phyloP scores from a whole-genome alignment of 2,797 vertebrate species.

The Eutrigla gurnardus region DNA sequence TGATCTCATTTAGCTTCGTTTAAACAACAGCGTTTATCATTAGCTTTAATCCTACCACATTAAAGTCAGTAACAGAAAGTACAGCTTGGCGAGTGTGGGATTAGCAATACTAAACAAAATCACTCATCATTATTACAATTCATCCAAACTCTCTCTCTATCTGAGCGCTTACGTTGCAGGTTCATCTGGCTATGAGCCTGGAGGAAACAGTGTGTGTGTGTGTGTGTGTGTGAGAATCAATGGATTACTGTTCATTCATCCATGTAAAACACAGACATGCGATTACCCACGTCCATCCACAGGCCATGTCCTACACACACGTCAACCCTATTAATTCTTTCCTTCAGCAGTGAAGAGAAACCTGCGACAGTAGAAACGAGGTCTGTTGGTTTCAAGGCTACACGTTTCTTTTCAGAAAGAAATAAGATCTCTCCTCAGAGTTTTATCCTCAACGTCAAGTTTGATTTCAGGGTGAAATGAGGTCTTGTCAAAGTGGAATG shows the following conservation, averaged over 20 bases:
- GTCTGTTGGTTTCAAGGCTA: not conserved
- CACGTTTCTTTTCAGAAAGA: not conserved
- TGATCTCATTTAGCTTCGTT: slow-evolving; percentile 37
- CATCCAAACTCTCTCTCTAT: not conserved
- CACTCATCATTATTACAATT: not conserved
- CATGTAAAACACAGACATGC: slow-evolving; percentile 31
- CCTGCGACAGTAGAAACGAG: not conserved
- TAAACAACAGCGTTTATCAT: slow-evolving; percentile 26
- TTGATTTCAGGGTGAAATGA: slow-evolving; percentile 8
- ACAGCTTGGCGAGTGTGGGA: not conserved
- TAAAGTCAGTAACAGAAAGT: not conserved
- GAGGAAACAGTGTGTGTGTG: slow-evolving; percentile 30
- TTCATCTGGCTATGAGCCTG: slow-evolving; percentile 45
- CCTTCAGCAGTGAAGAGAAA: not conserved
- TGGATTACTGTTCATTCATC: slow-evolving; percentile 59
- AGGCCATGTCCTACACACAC: not conserved
- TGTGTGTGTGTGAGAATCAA: slow-evolving; percentile 22
- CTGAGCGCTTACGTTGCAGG: slow-evolving; percentile 22
- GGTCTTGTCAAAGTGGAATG: not conserved
- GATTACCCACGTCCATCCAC: not conserved
- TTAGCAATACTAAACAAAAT: not conserved
- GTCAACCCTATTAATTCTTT: not conserved
- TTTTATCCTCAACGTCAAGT: not conserved
- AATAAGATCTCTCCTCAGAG: not conserved
- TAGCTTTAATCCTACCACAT: slow-evolving; percentile 25